Base-by-base conservation (phyloP, 2,113 vertebrate genomes). In the Pomatorhinus ruficollis region DNA sequence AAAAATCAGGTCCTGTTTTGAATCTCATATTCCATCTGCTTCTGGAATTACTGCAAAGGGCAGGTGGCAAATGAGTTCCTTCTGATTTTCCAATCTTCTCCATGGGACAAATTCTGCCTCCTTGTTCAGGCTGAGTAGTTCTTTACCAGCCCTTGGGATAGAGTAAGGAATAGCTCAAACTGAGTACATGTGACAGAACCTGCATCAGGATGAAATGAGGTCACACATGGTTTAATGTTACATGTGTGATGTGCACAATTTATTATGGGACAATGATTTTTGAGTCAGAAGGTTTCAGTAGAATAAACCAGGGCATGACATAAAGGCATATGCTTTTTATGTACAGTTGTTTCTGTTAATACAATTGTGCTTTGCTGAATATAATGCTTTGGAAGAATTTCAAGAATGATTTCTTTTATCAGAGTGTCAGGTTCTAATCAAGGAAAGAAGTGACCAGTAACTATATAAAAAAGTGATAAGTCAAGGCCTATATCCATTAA, bases 21-120 rank as follows among this genome's bases (percentile, higher is more conserved):
- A 95, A 95, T 95, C 66, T 97, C 80, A 86, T 96, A 95, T 97
- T 95, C 95, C 94, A 95, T 96, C 95, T 97, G 95, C 56, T 95
- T 89, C 87, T 92, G 81, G 60, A 96, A 94, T 93, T 95, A 86
- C 87, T 87, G 50, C 52, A 82, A 90, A 94, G 60, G 86, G 57
- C 96, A 97, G 94, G 93, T 95, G 89, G 93, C 91, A 97, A 96
- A 96, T 94, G 78, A 83, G 50, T 79, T 84, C 31, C 77, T 94
- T 72, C 88, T 88, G 70, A 93, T 93, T 95, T 93, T 81, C 71
- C 84, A 84, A 37, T 96, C 68, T 90, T 93, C 79, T 97, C 90
- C 77, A 45, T 79, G 75, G 95, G 96, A 87, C 37, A 53, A 86
- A 84, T 95, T 95, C 85, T 95, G n/a, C 42, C 50, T 83, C 22